A percentile compares a stretch with the other conserved stretches of the same genome.
Conservation (phyloP, 1,140 invertebrate genomes). For the Teleopsis dalmanni region DNA sequence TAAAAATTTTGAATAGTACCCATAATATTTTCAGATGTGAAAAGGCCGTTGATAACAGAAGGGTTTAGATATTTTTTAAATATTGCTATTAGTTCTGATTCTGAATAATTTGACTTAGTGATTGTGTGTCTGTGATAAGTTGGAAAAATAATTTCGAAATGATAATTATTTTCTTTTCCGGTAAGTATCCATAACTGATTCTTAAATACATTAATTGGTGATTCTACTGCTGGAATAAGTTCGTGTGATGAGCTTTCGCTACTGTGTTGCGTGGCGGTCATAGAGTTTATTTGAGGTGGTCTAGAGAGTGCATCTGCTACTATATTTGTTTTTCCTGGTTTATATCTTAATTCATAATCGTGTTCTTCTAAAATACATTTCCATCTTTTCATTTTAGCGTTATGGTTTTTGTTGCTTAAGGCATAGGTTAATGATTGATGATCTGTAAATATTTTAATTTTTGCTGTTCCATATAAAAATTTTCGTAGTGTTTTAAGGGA, state of each 20-base stretch:
- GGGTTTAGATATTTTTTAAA: conserved; percentile 12
- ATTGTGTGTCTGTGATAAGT: conserved; percentile 39
- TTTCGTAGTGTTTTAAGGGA: conserved; percentile 4
- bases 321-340: conserved; percentile 26
- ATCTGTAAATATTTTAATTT: conserved; percentile 9
- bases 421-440: conserved; percentile 1
- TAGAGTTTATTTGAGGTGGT: no score
- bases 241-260: no score
- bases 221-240: no score
- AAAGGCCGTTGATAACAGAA: conserved; percentile 10
- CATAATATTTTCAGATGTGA: conserved; percentile 13
- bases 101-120: conserved; percentile 26
- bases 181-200: conserved; percentile 26
- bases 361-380: conserved; percentile 26
- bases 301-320: conserved; percentile 18
- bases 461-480: conserved; percentile 6
- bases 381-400: conserved; percentile 36
- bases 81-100: conserved; percentile 13
- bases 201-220: no score
- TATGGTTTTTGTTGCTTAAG: conserved; percentile 9
- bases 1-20: conserved; percentile 14
- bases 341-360: conserved; percentile 36
- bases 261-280: no score
- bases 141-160: conserved; percentile 31
- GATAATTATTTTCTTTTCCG: conserved; percentile 34